phyloP scores from a whole-genome alignment of 2,113 vertebrate species.

The Empidonax alnorum region DNA sequence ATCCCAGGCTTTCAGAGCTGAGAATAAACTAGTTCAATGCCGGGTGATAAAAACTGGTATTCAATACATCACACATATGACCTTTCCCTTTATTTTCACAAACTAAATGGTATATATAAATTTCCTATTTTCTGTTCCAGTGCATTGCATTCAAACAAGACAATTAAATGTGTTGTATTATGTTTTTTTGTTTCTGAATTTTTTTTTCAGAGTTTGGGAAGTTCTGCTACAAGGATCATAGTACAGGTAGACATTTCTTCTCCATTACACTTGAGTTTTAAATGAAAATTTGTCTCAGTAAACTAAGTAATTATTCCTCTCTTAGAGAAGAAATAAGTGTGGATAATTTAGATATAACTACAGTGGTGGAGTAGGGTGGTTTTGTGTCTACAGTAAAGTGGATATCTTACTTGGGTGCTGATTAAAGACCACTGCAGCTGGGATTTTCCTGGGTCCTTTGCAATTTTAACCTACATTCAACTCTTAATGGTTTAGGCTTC shows the following conservation, averaged over 20 bases:
- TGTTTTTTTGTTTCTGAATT: background rate
- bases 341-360: background rate
- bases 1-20: background rate
- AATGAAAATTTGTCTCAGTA: background rate
- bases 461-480: background rate
- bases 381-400: background rate
- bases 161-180: background rate
- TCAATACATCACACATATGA: fast-evolving
- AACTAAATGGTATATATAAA: background rate
- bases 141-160: background rate
- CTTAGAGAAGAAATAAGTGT: background rate
- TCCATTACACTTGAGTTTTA: background rate
- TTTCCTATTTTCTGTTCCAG: background rate
- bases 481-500: background rate
- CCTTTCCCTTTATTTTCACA: background rate
- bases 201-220: conserved; percentile 55
- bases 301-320: background rate
- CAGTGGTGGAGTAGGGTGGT: background rate
- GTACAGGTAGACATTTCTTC: conserved; percentile 41
- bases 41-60: background rate
- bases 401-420: background rate
- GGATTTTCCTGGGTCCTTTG: background rate
- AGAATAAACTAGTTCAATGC: background rate
- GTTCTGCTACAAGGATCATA: conserved; percentile 51
- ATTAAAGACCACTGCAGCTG: background rate